Evolutionary conservation across 1,140 invertebrate species (phyloP), one percentile per base, ranked within the genome.

Genomic region (Atta colombica): DNA sequence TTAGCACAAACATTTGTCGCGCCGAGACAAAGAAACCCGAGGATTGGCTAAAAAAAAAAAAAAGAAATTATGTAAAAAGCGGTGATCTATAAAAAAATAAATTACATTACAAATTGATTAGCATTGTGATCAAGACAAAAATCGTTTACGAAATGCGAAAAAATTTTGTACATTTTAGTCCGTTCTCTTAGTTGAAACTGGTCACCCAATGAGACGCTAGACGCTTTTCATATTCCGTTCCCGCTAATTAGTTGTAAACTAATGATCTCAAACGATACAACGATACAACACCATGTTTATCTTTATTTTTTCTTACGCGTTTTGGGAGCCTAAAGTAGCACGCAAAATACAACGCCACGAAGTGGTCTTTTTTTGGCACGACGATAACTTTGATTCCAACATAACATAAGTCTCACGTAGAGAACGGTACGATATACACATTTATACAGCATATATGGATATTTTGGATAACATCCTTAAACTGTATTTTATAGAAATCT

Each of bases 111-210:
- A 85, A 75, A 72, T 88, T 35, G 60, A 77, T 45, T 45, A 60
- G 66, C 87, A 91, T 90, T 87, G 90, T 91, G 90, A 91, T 90
- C 87, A 87, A 91, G 90, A 84, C 39, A 39, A 45, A 45, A n/a
- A 35, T n/a, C 61, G 49, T 58, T 85, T 35, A n/a, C 71, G 53
- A 72, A 71, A 10, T 45, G 61, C 21, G 63, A 80, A 58, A 58
- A 71, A 58, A 71, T 51, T 53, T 45, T 25, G 12, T 35, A 53
- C 63, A 31, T 49, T 80, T 80, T 80, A 80, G n/a, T 55, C 63
- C 28, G n/a, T n/a, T 81, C 49, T 81, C 77, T 35, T 4, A 78
- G 10, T 66, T 25, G 39, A 53, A 78, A 51, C 51, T 55, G 60
- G 55, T 71, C 49, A 63, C 31, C 25, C 49, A 18, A 74, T 45